Base-by-base conservation (phyloP, 2,797 vertebrate species). In the Gymnodraco acuticeps region DNA sequence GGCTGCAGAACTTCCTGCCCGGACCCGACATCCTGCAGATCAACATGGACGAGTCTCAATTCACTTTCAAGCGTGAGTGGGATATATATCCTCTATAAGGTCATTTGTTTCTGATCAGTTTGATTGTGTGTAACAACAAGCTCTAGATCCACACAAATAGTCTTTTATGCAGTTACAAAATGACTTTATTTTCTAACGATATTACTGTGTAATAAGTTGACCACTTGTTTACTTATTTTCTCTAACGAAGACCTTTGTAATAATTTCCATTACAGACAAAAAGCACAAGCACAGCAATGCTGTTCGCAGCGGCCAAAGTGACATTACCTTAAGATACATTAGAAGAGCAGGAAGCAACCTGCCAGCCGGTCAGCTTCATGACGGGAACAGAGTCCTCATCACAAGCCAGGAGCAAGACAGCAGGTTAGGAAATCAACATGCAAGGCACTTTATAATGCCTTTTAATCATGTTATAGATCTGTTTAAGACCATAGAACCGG, bases 251-350 rank as follows among this genome's bases (percentile, higher is more conserved):
- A 20, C 12, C 2, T 3, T 41, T 79, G 10, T 75, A 31, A 74
- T 69, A 5, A 76, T 83, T 74, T 43, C 62, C 77, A 71, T 75
- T 93, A 81, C 90, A 97, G 96, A 88, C 87, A 95, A 92, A 81
- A 96, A 92, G 83, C 62, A 71, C 46, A 96, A 93, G 87, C 93
- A 89, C 10, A 9, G 48, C 38, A 84, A 82, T 56, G 84, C 84
- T 73, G 78, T 90, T 86, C 87, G 67, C 75, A 93, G 80, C 12
- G 69, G 80, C 60, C 94, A 94, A 55, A 84, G 84, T 43, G 95
- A 96, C 85, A 79, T 88, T 58, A 82, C 86, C 85, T 90, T 93
- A 72, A 89, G 83, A 81, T 92, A 95, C 53, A 73, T 87, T 59
- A 89, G 90, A 86, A 93, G 91, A 88, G 83, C 85, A 66, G 84